These are phyloP conservation scores for Siniperca obscura DNA, from an alignment of 2,797 vertebrate genomes.

Conservation along the genomic window DNA sequence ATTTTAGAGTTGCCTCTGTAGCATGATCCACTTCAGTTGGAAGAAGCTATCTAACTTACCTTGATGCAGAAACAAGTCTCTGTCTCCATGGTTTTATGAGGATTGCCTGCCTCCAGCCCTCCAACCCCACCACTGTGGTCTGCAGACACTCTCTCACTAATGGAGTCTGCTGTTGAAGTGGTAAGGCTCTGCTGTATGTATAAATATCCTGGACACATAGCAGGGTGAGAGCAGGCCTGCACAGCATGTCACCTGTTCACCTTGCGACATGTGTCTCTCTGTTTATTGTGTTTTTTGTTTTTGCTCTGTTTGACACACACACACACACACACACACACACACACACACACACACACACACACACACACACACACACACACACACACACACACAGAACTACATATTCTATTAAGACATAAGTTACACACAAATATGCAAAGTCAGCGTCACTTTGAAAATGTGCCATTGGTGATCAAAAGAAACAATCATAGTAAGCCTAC, in stretches of 20 bases:
- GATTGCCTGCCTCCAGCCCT: slow-evolving; percentile 29
- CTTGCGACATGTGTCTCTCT: slow-evolving; percentile 27
- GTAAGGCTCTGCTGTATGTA: slow-evolving; percentile 58
- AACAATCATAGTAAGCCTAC: not conserved
- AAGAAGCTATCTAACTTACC: slow-evolving; percentile 2
- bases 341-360: not conserved
- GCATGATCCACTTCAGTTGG: not conserved
- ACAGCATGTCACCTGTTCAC: slow-evolving; percentile 63
- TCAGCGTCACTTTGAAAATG: slow-evolving; percentile 4
- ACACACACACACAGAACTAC: not conserved
- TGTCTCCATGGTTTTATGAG: slow-evolving; percentile 8
- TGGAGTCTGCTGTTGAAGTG: slow-evolving; percentile 32
- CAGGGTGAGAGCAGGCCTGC: slow-evolving; percentile 36
- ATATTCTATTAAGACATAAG: not conserved
- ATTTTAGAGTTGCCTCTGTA: not conserved
- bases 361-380: not conserved
- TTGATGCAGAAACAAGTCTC: not conserved
- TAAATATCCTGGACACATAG: slow-evolving; percentile 62
- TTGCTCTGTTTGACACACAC: not conserved
- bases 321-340: not conserved
- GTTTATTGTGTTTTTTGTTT: not conserved
- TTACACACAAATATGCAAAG: not conserved
- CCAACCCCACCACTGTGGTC: slow-evolving; percentile 23
- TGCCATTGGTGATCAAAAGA: not conserved
- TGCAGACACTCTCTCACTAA: slow-evolving; percentile 32